Base-by-base conservation (phyloP, 2,888 invertebrate genomes). In the Caradrina clavipalpis region DNA sequence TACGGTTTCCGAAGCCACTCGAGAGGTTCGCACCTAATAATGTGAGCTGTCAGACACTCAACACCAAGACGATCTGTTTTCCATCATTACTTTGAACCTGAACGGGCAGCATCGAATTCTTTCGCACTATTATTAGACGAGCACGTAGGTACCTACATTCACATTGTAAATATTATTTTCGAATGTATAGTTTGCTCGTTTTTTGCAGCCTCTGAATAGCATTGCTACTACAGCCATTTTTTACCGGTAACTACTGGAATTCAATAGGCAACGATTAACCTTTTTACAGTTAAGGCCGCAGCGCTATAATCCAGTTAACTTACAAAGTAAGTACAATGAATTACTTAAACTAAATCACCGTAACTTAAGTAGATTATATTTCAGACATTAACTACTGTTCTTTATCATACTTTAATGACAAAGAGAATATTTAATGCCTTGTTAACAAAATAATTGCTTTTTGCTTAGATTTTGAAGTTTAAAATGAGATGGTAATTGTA, bases 1-100 rank as follows among this genome's bases (percentile, higher is more conserved):
- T 85, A 80, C 73, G 60, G 64, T 79, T 80, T 77, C 72, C 61
- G 64, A 85, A 79, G 77, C 73, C 68, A 73, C 73, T 86, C 83
- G 75, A 86, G 81, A 80, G 81, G 78, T 88, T 90, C 82, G 85
- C 91, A 90, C 89, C 82, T 87, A 87, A 88, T 90, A 89, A 78
- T 81, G 78, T 86, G 82, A 86, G 67, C 82, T 87, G 88, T 88
- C 90, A 86, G 88, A 86, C 84, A 91, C 87, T 90, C 86, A 89
- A 88, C 89, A 89, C 91, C 81, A 68, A 78, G 69, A 79, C 79
- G 81, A 88, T 91, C 92, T 94, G 93, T 86, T 91, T 89, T 91
- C 84, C 84, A 91, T 93, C 91, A 87, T 86, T 84, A 87, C 63
- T 22, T 17, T 68, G 76, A 68, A 68, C 55, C 54, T 78, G 75